Evolutionary conservation across 2,113 vertebrate species (phyloP).

Genomic region (Micromys minutus): DNA sequence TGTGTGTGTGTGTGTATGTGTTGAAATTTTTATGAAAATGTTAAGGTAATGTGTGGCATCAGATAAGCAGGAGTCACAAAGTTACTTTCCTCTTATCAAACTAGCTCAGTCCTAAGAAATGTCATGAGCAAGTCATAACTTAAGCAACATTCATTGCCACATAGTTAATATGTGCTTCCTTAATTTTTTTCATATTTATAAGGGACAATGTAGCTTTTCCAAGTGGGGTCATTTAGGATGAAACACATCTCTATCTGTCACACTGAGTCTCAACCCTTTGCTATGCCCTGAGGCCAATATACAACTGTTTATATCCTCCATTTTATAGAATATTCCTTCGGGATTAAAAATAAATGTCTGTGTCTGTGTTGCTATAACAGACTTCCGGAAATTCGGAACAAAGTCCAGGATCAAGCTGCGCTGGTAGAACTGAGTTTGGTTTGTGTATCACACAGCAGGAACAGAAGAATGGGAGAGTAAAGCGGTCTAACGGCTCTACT

Average conservation of each 20-base stretch:
- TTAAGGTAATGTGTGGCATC: neutral
- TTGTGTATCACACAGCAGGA: neutral
- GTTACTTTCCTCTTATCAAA: conserved; percentile 45
- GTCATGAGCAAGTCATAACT: conserved; percentile 22
- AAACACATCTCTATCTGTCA: neutral
- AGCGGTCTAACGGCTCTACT: neutral
- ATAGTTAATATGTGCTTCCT: neutral
- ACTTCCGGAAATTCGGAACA: neutral
- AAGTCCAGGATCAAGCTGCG: too few relatives aligned
- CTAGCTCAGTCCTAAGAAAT: neutral
- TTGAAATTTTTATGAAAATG: too few relatives aligned
- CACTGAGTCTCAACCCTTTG: neutral
- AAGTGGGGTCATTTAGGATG: neutral
- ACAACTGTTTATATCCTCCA: neutral
- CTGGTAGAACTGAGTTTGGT: neutral
- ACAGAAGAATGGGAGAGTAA: too few relatives aligned
- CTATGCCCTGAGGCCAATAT: neutral
- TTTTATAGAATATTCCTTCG: conserved; percentile 11
- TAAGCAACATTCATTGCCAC: neutral
- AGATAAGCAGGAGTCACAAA: neutral
- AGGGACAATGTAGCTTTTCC: conserved; percentile 14
- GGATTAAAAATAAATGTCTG: neutral
- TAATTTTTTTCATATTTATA: neutral
- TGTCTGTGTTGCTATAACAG: neutral
- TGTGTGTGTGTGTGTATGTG: too few relatives aligned